Evolutionary conservation across 2,797 vertebrate species (phyloP).

Genomic region (Cryptoblepharus egeriae): DNA sequence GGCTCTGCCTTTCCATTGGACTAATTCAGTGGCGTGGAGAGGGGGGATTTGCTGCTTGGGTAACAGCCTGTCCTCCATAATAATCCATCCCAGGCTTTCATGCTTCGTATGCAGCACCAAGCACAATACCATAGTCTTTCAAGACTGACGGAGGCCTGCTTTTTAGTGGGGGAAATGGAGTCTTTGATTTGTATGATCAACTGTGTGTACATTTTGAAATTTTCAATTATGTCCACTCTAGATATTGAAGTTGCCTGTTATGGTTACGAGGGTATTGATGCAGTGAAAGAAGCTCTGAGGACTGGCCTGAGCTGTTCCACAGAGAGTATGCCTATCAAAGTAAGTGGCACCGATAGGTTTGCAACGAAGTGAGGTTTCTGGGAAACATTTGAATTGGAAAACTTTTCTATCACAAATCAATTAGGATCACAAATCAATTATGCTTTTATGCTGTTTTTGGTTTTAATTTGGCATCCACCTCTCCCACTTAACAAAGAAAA

Average conservation of each 20-base stretch:
- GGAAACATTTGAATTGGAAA: not conserved
- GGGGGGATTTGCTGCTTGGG: too few species aligned
- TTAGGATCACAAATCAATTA: not conserved
- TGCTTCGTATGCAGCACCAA: too few species aligned
- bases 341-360: constrained; percentile 62
- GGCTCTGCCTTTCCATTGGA: too few species aligned
- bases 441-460: not conserved
- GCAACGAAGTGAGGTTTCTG: not conserved
- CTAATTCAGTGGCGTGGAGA: too few species aligned
- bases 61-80: too few species aligned
- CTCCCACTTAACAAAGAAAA: too few species aligned
- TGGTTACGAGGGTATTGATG: constrained; percentile 97
- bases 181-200: not conserved
- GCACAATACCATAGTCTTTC: too few species aligned
- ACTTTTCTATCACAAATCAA: not conserved
- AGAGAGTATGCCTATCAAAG: constrained; percentile 98
- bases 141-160: too few species aligned
- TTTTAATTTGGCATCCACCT: not conserved
- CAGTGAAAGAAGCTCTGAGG: constrained; percentile 95
- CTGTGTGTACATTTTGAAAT: not conserved
- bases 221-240: constrained; percentile 64
- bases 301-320: constrained; percentile 95
- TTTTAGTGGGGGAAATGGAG: not conserved
- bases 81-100: too few species aligned
- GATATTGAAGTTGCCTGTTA: constrained; percentile 99